phyloP scores from a whole-genome alignment of 2,888 invertebrate species.

The Antitype chi region DNA sequence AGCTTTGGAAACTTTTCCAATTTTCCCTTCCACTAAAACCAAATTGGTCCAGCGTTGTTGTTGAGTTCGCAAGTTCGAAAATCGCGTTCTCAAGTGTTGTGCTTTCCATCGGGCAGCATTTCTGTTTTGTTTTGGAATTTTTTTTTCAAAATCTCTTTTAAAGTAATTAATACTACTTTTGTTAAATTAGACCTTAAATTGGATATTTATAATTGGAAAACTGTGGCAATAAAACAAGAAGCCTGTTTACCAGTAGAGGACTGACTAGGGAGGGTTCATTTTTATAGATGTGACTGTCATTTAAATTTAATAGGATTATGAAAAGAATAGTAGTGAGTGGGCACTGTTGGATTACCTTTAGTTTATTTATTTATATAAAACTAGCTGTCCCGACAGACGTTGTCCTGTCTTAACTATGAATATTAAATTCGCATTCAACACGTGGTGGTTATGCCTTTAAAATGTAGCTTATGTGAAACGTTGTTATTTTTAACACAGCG shows the following conservation, averaged over 20 bases:
- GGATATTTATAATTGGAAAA: background rate
- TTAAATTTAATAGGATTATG: background rate
- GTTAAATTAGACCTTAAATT: background rate
- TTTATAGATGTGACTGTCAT: background rate
- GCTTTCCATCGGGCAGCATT: background rate
- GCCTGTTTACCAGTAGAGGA: background rate
- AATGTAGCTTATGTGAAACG: no score
- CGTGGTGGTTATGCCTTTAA: no score
- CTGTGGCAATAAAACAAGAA: background rate
- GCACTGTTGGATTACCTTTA: background rate
- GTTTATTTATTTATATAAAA: background rate
- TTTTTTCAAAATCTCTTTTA: no score
- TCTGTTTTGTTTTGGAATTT: background rate
- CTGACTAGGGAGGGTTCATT: background rate
- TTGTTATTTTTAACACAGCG: no score
- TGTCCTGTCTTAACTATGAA: no score
- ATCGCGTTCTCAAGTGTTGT: background rate
- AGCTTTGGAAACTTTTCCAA: background rate
- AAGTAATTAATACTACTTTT: background rate
- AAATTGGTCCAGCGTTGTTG: background rate
- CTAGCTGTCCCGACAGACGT: no score
- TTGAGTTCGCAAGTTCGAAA: no score
- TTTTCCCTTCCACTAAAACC: background rate
- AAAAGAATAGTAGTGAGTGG: background rate
- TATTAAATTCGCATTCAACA: no score